Evolutionary conservation across 2,888 invertebrate species (phyloP).

Genomic region (Pseudanteris insignis): DNA sequence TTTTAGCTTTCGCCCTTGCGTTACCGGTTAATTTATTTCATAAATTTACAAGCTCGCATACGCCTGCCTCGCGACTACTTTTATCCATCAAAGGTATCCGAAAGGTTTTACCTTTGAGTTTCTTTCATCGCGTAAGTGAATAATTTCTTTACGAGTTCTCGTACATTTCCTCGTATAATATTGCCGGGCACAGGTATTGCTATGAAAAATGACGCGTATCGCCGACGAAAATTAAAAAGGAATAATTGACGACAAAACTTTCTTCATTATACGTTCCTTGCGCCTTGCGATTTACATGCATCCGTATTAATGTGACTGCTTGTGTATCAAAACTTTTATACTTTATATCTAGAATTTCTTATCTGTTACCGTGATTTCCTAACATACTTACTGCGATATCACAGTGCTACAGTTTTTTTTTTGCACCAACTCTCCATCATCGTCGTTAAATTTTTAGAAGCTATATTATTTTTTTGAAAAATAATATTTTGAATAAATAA

Average conservation of each 20-base stretch:
- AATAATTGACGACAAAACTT: slow-evolving; percentile 32
- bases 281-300: slow-evolving; percentile 18
- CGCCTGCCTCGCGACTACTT: slow-evolving; percentile 38
- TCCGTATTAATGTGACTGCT: no score
- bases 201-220: slow-evolving; percentile 23
- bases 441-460: no score
- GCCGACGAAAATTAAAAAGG: slow-evolving; percentile 14
- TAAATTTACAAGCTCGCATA: slow-evolving; percentile 30
- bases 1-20: slow-evolving; percentile 30
- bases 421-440: no score
- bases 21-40: slow-evolving; percentile 41
- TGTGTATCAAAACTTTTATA: no score
- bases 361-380: no score
- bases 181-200: slow-evolving; percentile 21
- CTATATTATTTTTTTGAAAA: no score
- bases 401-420: no score
- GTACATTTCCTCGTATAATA: slow-evolving; percentile 35
- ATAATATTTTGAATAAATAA: no score
- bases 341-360: no score
- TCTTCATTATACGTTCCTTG: slow-evolving; percentile 17
- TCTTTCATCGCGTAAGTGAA: slow-evolving; percentile 42
- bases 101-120: slow-evolving; percentile 49
- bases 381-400: no score
- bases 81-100: slow-evolving; percentile 46
- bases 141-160: slow-evolving; percentile 40